Evolutionary conservation across 2,888 invertebrate genomes (phyloP), one percentile per base, ranked within the genome.

Genomic region (Melinaea menophilus): DNA sequence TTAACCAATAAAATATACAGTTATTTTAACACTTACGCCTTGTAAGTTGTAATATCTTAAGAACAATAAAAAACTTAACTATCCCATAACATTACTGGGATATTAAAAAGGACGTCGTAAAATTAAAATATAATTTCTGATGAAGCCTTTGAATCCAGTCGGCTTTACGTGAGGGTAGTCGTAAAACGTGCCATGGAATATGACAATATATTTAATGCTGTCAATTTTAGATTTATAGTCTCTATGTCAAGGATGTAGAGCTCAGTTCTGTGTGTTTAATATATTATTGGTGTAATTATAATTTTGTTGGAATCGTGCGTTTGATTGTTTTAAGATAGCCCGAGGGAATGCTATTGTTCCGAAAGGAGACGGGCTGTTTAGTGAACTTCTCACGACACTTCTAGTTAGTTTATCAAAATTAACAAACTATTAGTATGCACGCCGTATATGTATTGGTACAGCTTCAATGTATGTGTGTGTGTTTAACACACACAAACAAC

Each of bases 301-400:
- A 63, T 41, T 55, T 61, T 55, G 59, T 56, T 58, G 55, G 55
- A 61, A 58, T 61, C 59, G 63, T 57, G 71, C 75, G 76, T 76
- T 75, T 69, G 78, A 78, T 78, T 70, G 69, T 69, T 66, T 65
- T 67, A 62, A 71, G 75, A 77, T 73, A 75, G 69, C 69, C 69
- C 61, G 67, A 65, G 71, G 72, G 74, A 74, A 79, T 78, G 74
- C 71, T 69, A 79, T 79, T 79, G 79, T 79, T 74, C 69, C 62
- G 66, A 78, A 77, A 76, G 74, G 75, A 73, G 71, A 63, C 69
- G 64, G 61, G 61, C 63, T 70, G 61, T 69, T 75, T 75, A 76
- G 69, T 73, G 76, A 69, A 75, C 73, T 76, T 77, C 78, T 77
- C 79, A 80, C 79, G 79, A 69, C 62, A 65, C 63, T 64, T 73